These are phyloP conservation scores for Anser brachyrhynchus DNA, from an alignment of 2,113 vertebrate genomes.

Conservation along the genomic window DNA sequence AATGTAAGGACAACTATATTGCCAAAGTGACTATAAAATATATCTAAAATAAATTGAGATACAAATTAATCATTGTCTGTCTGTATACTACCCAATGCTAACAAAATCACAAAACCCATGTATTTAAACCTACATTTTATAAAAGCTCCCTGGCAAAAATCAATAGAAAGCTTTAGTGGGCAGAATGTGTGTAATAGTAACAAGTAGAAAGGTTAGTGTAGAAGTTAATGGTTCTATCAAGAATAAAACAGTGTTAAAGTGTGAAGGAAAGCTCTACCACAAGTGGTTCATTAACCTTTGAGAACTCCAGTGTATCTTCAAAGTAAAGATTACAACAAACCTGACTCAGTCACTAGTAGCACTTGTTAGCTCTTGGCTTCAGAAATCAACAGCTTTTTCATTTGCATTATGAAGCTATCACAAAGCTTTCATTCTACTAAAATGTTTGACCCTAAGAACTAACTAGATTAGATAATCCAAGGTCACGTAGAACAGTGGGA, in stretches of 20 bases:
- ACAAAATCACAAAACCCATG: constrained; percentile 27
- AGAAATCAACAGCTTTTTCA: constrained; percentile 44
- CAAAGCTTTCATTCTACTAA: not conserved
- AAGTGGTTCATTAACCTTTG: constrained; percentile 97
- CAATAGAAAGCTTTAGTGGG: constrained; percentile 90
- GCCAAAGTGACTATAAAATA: constrained; percentile 13
- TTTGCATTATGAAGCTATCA: constrained; percentile 30
- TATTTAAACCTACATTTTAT: constrained; percentile 79
- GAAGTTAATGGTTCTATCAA: constrained; percentile 95
- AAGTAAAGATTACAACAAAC: constrained; percentile 77
- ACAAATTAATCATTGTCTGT: constrained; percentile 71
- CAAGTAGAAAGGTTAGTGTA: constrained; percentile 89
- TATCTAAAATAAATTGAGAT: constrained; percentile 38
- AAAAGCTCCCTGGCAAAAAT: constrained; percentile 79
- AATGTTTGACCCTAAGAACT: not conserved
- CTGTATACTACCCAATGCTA: constrained; percentile 31
- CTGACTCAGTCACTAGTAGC: constrained; percentile 52
- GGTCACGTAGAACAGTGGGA: not conserved
- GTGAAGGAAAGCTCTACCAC: constrained; percentile 90
- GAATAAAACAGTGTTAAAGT: constrained; percentile 90
- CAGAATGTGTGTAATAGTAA: constrained; percentile 89
- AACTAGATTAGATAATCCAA: not conserved
- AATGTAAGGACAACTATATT: not conserved
- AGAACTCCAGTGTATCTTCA: constrained; percentile 81
- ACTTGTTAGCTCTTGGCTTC: constrained; percentile 60